Evolutionary conservation across 1,140 invertebrate genomes (phyloP), one percentile per base, ranked within the genome.

Genomic region (Bicyclus anynana): DNA sequence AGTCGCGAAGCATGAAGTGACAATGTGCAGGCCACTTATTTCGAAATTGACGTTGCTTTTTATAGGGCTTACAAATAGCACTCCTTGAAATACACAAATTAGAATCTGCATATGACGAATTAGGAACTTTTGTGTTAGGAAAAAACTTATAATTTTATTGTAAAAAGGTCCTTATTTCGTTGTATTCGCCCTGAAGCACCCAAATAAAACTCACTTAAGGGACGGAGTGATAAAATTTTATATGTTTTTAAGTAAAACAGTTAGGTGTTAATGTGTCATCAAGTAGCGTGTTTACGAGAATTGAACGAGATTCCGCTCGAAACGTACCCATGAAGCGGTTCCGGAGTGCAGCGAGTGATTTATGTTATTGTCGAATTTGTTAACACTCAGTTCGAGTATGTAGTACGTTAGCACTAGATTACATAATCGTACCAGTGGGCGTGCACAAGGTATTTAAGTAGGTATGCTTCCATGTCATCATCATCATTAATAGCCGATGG

Each of bases 201-300:
- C 16, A 20, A 53, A 33, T 44, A 53, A 29, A 53, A 16, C 29
- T 44, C 13, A 33, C 18, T 44, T 44, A 44, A n/a, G 42, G 14
- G 42, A 13, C 17, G 26, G 42, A 33, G 29, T 23, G 9, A 47
- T 59, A 53, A 73, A 73, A 57, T 58, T 70, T 74, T 67, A 66
- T 59, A 38, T 29, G 69, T 67, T 71, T 74, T 74, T 65, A 73
- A 72, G 61, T 69, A 59, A 72, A 66, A 62, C 64, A 63, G 53
- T 53, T 46, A 13, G 56, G 54, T 52, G 60, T 65, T 64, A 47
- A 59, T 27, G 49, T 53, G 56, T 59, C 56, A 53, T 59, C 50
- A 53, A 27, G 20, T 1, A 29, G 12, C 20, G 14, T 51, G 48
- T 77, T 74, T 71, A 77, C 68, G 72, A 67, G 40, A 44, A 53